A percentile compares a stretch with the other conserved stretches of the same genome.
phyloP scores from a whole-genome alignment of 2,888 invertebrate species.

The Microdon myrmicae region DNA sequence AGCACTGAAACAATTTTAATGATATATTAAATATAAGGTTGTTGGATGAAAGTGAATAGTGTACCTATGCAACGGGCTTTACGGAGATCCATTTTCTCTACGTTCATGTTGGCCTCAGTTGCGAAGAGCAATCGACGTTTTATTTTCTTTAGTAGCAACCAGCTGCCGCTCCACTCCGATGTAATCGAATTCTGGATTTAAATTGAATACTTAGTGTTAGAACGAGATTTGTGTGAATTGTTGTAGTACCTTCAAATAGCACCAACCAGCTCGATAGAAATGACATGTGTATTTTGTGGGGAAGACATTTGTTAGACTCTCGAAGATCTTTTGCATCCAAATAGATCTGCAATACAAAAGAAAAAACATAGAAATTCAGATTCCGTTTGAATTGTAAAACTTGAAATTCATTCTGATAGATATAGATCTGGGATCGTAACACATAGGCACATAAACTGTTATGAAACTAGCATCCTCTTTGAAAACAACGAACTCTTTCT shows the following conservation, averaged over 20 bases:
- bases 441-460: too few relatives aligned
- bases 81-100: constrained; percentile 78
- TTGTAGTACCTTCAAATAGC: constrained; percentile 75
- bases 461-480: too few relatives aligned
- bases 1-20: constrained; percentile 67
- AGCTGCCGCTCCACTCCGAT: constrained; percentile 78
- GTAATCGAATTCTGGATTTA: constrained; percentile 61
- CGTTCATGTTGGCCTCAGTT: constrained; percentile 65
- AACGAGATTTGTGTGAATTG: neutral
- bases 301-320: constrained; percentile 76
- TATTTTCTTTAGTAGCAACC: constrained; percentile 79
- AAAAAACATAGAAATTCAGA: too few relatives aligned
- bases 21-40: neutral
- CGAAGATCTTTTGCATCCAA: constrained; percentile 84
- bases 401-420: too few relatives aligned
- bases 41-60: neutral
- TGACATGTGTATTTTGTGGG: constrained; percentile 76
- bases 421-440: too few relatives aligned
- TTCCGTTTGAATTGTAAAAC: too few relatives aligned
- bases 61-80: constrained; percentile 83
- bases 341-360: constrained; percentile 67
- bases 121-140: constrained; percentile 69
- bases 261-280: constrained; percentile 83
- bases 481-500: too few relatives aligned
- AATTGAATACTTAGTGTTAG: neutral